Evolutionary conservation across 1,140 invertebrate genomes (phyloP).

Genomic region (Drosophila eugracilis): DNA sequence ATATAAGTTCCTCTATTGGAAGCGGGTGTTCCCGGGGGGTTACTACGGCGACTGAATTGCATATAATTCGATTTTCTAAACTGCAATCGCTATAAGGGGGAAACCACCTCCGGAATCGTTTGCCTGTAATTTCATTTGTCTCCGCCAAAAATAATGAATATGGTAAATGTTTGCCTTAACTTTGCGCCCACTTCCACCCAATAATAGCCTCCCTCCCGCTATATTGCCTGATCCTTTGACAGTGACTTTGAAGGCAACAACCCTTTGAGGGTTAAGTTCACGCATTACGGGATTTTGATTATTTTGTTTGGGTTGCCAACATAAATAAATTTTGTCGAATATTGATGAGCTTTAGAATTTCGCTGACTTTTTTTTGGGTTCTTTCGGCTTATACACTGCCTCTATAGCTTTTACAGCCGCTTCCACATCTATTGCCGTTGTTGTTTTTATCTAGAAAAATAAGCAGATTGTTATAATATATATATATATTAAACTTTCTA

Average conservation of each 20-base stretch:
- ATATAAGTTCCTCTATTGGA: background rate
- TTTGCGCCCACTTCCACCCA: conserved; percentile 8
- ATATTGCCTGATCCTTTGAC: conserved; percentile 33
- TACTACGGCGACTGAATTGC: conserved; percentile 57
- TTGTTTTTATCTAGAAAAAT: background rate
- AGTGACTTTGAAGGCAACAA: conserved; percentile 54
- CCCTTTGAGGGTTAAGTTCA: conserved; percentile 48
- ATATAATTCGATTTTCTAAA: conserved; percentile 56
- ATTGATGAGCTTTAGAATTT: conserved; percentile 35
- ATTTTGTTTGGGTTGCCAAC: conserved; percentile 68
- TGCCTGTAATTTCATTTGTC: conserved; percentile 68
- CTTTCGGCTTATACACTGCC: background rate
- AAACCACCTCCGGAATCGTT: conserved; percentile 13
- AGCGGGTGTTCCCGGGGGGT: conserved; percentile 22
- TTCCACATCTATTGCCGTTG: background rate
- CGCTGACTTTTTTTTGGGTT: conserved; percentile 9
- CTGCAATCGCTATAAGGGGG: conserved; percentile 26
- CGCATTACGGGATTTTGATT: conserved; percentile 26
- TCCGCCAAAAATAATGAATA: conserved; percentile 41
- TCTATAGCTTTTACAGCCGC: background rate
- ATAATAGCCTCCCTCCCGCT: conserved; percentile 1
- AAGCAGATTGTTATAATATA: too few relatives aligned
- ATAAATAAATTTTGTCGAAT: conserved; percentile 36
- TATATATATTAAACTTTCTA: too few relatives aligned
- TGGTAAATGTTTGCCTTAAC: conserved; percentile 71